Conservation (phyloP, 2,797 vertebrate genomes). For the Typhlichthys subterraneus region DNA sequence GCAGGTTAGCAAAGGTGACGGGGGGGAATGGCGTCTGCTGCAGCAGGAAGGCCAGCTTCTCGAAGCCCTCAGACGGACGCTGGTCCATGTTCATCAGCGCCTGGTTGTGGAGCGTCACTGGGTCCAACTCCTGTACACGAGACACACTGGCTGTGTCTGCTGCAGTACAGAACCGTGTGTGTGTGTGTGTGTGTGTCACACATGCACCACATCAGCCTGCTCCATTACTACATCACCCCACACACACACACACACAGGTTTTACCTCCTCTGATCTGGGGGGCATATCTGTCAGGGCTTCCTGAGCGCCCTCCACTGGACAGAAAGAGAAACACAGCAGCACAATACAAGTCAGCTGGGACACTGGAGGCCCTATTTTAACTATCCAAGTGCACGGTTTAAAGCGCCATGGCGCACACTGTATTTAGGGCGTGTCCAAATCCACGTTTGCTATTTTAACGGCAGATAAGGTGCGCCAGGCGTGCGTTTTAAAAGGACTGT, state of each 20-base stretch:
- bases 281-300: constrained; percentile 95
- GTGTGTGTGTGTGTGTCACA: too few species aligned
- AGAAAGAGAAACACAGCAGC: constrained; percentile 3
- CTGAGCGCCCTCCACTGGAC: constrained; percentile 82
- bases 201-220: neutral
- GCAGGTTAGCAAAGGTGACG: constrained; percentile 92
- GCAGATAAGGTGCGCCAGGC: too few species aligned
- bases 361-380: too few species aligned
- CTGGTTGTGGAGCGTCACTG: constrained; percentile 95
- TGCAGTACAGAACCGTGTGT: neutral
- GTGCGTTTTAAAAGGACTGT: too few species aligned
- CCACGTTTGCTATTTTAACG: too few species aligned
- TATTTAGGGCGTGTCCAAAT: too few species aligned
- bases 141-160: neutral
- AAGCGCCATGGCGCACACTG: too few species aligned
- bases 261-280: constrained; percentile 88
- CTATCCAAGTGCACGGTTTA: too few species aligned
- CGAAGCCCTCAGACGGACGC: constrained; percentile 91
- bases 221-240: neutral
- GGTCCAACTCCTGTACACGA: constrained; percentile 83
- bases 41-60: constrained; percentile 93
- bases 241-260: neutral
- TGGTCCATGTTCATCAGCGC: constrained; percentile 93
- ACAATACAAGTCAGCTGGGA: neutral
- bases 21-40: constrained; percentile 93